Base-by-base conservation (phyloP, 2,888 invertebrate species). In the Hyposoter dolosus region DNA sequence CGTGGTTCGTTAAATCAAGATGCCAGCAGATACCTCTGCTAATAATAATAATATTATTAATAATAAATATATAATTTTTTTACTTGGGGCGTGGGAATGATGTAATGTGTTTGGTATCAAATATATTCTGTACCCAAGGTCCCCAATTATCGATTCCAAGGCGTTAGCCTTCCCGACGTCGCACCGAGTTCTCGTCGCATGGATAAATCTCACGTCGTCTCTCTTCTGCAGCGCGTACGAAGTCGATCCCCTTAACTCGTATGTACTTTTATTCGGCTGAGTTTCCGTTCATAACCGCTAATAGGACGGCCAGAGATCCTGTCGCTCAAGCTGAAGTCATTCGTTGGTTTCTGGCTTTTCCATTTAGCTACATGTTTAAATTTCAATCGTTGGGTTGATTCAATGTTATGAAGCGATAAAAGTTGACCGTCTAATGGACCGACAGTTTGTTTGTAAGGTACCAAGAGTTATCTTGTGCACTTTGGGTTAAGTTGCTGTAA, bases 181-280 rank as follows among this genome's bases (percentile, higher is more conserved):
- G 43, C 40, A 40, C 32, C 43, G 77, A 71, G 69, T 23, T 69
- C 68, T 56, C 77, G 77, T 66, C 66, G 77, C 68, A 77, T 77
- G 78, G 82, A 85, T 85, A 85, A 85, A 85, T 85, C 82, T 82
- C 69, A 71, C 66, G 10, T 63, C 56, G n/a, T 75, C 63, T 63
- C 15, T 71, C 63, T 28, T 76, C 28, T 17, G 10, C 28, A 32
- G 60, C 19, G 28, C 45, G 56, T 45, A 43, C 17, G 28, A 19
- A 72, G 72, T 75, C 80, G 76, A 81, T 84, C 53, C 15, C 71
- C 56, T 56, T 65, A 65, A 63, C 66, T 83, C 7, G 56, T 74
- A 45, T 40, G 65, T 74, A 45, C 50, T 65, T 43, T 12, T 10
- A 47, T 28, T 56, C 60, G 56, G n/a, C 19, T 53, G 71, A 77